Base-by-base conservation (phyloP, 2,888 invertebrate species). In the Trichacis sp. region DNA sequence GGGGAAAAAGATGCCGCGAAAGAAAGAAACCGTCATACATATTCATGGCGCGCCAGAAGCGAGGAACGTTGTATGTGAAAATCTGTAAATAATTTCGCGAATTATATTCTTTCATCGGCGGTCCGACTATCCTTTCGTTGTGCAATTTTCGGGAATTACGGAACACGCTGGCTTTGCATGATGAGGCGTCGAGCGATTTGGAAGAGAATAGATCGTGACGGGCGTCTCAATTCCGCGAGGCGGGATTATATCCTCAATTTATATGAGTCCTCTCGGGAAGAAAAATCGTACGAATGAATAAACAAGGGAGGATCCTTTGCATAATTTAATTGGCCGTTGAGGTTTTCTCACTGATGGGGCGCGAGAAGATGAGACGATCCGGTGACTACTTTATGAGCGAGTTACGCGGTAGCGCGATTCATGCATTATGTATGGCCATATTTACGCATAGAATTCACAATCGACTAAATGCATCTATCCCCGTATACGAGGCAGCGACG, bases 1-100 rank as follows among this genome's bases (percentile, higher is more conserved):
- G 42, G 8, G n/a, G 42, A 42, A 42, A 48, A 9, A 45, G 19
- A 19, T 18, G 30, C 9, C 19, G 20, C 1, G 45, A 20, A 20
- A 19, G 19, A 14, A 42, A 46, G 55, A 57, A 38, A 20, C 17
- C 8, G 48, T 42, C 60, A 69, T 69, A 64, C 64, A 69, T 69
- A 69, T 69, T 67, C 67, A 67, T 67, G 47, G 49, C 42, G 49
- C 15, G 57, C 54, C 60, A 50, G 59, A 42, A 69, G 64, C 64
- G 56, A 50, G 53, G 47, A 53, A 48, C 45, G 56, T 49, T 46
- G 54, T 49, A 57, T 53, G 60, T 50, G 64, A 50, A 62, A 64
- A 61, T 55, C 46, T 53, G 49, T 40, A 58, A 54, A 62, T 64
- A 61, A 64, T 64, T 64, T 64, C 42, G 55, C 57, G 63, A 68